These are phyloP conservation scores for Madoqua kirkii DNA, from an alignment of 2,113 vertebrate genomes.

Conservation along the genomic window DNA sequence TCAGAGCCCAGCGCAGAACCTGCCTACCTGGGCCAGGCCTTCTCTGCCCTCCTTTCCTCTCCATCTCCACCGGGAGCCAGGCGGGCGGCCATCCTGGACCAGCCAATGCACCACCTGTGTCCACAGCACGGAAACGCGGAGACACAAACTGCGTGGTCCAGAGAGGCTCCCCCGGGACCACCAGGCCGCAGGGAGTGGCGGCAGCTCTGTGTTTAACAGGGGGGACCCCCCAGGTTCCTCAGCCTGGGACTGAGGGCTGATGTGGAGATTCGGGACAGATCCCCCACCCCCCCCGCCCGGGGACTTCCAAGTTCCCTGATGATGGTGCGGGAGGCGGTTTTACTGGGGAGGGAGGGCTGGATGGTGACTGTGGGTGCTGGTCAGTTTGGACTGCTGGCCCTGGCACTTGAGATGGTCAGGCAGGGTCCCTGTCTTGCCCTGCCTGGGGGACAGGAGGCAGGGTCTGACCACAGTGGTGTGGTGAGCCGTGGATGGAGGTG, in stretches of 20 bases:
- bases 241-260: background rate
- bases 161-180: background rate
- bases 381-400: fast-evolving
- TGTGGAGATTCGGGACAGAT: background rate
- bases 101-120: background rate
- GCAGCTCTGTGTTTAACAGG: background rate
- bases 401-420: background rate
- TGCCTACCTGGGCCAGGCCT: background rate
- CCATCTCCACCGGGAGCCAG: background rate
- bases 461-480: background rate
- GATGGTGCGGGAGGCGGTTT: fast-evolving
- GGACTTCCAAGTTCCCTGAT: background rate
- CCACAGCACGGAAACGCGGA: fast-evolving
- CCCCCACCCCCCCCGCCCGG: fast-evolving
- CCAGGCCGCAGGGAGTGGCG: fast-evolving
- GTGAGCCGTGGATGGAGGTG: background rate
- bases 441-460: background rate
- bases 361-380: too few species aligned
- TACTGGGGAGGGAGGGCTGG: background rate
- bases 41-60: background rate
- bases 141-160: background rate
- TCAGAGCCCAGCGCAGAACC: fast-evolving
- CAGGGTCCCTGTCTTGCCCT: background rate
- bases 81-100: fast-evolving
- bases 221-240: background rate